Evolutionary conservation across 2,797 vertebrate species (phyloP), one percentile per base, ranked within the genome.

Genomic region (Myotis planiceps): DNA sequence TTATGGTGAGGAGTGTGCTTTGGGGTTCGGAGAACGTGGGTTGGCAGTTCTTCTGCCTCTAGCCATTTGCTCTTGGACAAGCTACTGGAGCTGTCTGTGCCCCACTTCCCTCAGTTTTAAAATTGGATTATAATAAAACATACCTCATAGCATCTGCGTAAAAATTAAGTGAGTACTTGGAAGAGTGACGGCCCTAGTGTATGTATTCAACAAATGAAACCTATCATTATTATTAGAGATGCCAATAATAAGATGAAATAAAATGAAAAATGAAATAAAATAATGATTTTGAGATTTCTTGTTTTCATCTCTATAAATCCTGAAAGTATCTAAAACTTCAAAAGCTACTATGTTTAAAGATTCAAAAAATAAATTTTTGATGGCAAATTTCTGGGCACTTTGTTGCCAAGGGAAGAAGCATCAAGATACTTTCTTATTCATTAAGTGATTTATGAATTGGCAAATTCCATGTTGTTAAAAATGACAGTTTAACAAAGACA

Each of bases 101-200:
- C 45, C 51, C 10, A 16, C 74, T 85, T 45, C 63, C 32, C 14
- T 68, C 60, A 66, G 78, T 55, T 92, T 63, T 9, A 78, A 88
- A 80, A 91, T 51, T 5, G 27, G 6, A 60, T 3, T 55, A 5
- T 63, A 14, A 74, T 34, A 76, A 95, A 71, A 85, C 10, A 15
- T 49, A 51, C 34, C 29, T 95, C 82, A 51, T 4, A 75, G 10
- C 3, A 32, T 34, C 47, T 55, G 21, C 29, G 0, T 72, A 81
- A 90, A 90, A 88, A 51, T 80, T 68, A 92, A 92, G 75, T 72
- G 19, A 85, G 47, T 81, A 51, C 18, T 97, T 66, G 65, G 8
- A 68, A 72, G 66, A 68, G 58, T 42, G 34, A 69, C 2, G 65
- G 14, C 13, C 21, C 65, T 58, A 72, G 16, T 81, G 29, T 19